These are phyloP conservation scores for Grapholita molesta DNA, from an alignment of 1,140 invertebrate species.

Conservation along the genomic window DNA sequence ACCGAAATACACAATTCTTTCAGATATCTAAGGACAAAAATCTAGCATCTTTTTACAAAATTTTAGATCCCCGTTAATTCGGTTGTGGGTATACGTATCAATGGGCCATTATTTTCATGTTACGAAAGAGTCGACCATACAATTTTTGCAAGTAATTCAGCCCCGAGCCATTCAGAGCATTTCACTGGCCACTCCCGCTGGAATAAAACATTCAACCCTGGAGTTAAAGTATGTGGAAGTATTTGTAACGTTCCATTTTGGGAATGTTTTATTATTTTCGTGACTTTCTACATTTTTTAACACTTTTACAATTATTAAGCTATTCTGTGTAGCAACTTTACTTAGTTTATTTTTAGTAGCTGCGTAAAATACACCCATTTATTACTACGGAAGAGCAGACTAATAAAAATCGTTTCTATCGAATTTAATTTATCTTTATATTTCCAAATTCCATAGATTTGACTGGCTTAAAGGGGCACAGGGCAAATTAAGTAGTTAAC, in stretches of 20 bases:
- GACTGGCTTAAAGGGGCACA: neutral
- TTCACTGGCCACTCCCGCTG: conserved; percentile 57
- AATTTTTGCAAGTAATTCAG: conserved; percentile 69
- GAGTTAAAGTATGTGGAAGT: conserved; percentile 46
- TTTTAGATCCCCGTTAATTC: neutral
- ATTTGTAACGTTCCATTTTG: neutral
- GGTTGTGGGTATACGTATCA: conserved; percentile 30
- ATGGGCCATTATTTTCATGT: conserved; percentile 54
- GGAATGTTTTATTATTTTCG: neutral
- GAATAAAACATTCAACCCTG: conserved; percentile 63
- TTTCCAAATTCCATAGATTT: too few species aligned
- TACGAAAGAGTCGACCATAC: conserved; percentile 48
- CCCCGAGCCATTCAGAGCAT: conserved; percentile 57
- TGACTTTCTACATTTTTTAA: neutral
- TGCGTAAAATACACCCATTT: too few species aligned
- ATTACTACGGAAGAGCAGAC: too few species aligned
- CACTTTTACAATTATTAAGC: neutral
- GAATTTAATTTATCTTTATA: too few species aligned
- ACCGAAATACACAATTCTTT: too few species aligned
- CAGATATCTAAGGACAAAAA: too few species aligned
- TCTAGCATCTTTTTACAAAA: neutral
- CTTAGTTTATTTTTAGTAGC: too few species aligned
- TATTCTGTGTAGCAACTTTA: neutral
- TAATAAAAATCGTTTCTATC: too few species aligned
- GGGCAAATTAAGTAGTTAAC: neutral